Base-by-base conservation (phyloP, 2,797 vertebrate genomes). In the Harpagifer antarcticus region DNA sequence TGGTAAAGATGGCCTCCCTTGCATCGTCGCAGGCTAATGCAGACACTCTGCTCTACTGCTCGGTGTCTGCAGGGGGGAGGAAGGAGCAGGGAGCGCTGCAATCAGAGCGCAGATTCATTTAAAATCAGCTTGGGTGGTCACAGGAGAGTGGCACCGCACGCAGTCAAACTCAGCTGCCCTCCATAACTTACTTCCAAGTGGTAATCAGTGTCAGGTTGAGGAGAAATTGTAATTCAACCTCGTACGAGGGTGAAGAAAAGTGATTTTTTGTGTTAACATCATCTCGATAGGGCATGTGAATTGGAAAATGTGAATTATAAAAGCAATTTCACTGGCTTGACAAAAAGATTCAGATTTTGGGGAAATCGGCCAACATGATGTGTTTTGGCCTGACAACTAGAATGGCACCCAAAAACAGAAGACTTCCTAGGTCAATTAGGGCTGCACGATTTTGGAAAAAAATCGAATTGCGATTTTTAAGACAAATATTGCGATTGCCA, bases 61-160 rank as follows among this genome's bases (percentile, higher is more conserved):
- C 10, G 1, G 52, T 12, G 75, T 76, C 81, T 82, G 81, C 63
- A 79, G 74, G 79, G 78, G 72, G 48, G 69, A 6, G 20, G 33
- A 10, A 31, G 37, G 19, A 52, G 58, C 63, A 7, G 16, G 47
- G 55, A 74, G 68, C 56, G 64, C 55, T 45, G 78, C 76, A 84
- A 86, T 79, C 74, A 78, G 85, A 77, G 79, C 70, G 17, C 66
- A 76, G 74, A 88, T 85, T 89, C 73, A 82, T 92, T 91, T 87
- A 67, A 81, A 89, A 87, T 83, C 81, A 20, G 50, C 84, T n/a
- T 67, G 83, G 84, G 68, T 79, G 85, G 83, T 81, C 78, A 54
- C 56, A 37, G 68, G 82, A 83, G 69, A 67, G 55, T 1, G 63
- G 62, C 55, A 17, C 56, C 16, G 63, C 74, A 67, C 42, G 71